These are phyloP conservation scores for Gobiocypris rarus DNA, from an alignment of 2,113 vertebrate genomes.

Conservation along the genomic window DNA sequence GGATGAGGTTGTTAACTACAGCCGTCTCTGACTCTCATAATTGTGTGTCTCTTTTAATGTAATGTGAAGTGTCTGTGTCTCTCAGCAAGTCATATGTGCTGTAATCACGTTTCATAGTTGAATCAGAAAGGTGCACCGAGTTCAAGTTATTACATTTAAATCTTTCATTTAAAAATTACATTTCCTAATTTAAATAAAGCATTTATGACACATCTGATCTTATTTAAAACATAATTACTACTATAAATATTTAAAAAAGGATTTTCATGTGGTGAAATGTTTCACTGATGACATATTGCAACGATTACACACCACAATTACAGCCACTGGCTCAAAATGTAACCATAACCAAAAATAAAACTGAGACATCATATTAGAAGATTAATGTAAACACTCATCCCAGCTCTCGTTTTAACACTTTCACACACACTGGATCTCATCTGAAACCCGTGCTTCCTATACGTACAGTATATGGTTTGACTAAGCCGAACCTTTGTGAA, in stretches of 20 bases:
- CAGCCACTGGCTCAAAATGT: conserved; percentile 9
- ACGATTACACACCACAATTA: conserved; percentile 16
- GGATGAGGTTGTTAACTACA: background rate
- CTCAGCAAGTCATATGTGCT: background rate
- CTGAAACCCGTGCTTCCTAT: background rate
- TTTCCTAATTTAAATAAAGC: background rate
- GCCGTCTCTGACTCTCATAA: conserved; percentile 18
- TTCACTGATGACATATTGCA: background rate
- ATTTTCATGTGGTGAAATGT: conserved; percentile 12
- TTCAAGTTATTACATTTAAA: background rate
- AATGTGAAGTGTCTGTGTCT: background rate
- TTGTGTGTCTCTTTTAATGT: conserved; percentile 20
- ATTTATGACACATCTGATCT: background rate
- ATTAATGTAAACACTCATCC: background rate
- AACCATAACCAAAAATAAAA: conserved; percentile 18
- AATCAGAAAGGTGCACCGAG: background rate
- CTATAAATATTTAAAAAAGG: conserved; percentile 19
- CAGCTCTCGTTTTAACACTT: background rate
- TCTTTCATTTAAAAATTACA: background rate
- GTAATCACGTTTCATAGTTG: background rate
- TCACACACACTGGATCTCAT: background rate
- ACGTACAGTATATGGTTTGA: too few species aligned
- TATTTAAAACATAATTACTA: conserved; percentile 7
- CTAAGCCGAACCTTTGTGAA: background rate
- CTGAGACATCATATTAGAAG: background rate